Percentiles rank a stretch among this genome's conserved stretches.
Evolutionary conservation across 64 coral and sea anemone genomes (phyloP).

Genomic region (Montipora cactus): DNA sequence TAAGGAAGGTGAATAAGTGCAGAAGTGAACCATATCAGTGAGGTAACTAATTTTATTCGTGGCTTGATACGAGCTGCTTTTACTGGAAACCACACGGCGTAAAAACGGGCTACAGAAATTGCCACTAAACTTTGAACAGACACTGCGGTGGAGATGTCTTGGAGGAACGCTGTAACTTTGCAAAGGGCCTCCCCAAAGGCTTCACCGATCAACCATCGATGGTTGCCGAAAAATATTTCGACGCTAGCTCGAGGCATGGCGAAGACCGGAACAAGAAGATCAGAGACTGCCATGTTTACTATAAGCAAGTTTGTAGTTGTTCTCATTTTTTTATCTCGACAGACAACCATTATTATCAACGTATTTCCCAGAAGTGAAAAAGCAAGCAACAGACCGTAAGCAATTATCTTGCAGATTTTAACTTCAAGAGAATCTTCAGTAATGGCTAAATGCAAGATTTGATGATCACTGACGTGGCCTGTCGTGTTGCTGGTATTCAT

Average conservation of each 20-base stretch:
- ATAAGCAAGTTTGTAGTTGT: constrained; percentile 68
- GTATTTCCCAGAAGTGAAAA: constrained; percentile 48
- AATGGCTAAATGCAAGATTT: background rate
- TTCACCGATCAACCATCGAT: constrained; percentile 51
- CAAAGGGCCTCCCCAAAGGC: constrained; percentile 37
- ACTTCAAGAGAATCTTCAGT: constrained; percentile 26
- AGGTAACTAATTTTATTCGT: constrained; percentile 18
- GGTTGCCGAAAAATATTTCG: constrained; percentile 32
- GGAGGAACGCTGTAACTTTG: constrained; percentile 44
- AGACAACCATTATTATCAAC: constrained; percentile 50
- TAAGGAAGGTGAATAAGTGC: background rate
- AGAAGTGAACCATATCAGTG: constrained; percentile 10
- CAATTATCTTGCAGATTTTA: background rate
- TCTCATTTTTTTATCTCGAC: constrained; percentile 43
- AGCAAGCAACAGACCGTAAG: constrained; percentile 36
- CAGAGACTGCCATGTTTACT: constrained; percentile 67
- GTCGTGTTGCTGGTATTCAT: constrained; percentile 32
- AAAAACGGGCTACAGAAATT: constrained; percentile 56
- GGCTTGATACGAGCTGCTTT: constrained; percentile 25
- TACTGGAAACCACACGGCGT: constrained; percentile 57
- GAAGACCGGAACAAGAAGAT: constrained; percentile 55
- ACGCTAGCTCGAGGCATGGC: constrained; percentile 48
- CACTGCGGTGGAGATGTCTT: constrained; percentile 38
- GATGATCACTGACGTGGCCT: background rate
- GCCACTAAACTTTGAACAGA: constrained; percentile 52